Base-by-base conservation (phyloP, 2,113 vertebrate species). In the Bujurquina vittata region DNA sequence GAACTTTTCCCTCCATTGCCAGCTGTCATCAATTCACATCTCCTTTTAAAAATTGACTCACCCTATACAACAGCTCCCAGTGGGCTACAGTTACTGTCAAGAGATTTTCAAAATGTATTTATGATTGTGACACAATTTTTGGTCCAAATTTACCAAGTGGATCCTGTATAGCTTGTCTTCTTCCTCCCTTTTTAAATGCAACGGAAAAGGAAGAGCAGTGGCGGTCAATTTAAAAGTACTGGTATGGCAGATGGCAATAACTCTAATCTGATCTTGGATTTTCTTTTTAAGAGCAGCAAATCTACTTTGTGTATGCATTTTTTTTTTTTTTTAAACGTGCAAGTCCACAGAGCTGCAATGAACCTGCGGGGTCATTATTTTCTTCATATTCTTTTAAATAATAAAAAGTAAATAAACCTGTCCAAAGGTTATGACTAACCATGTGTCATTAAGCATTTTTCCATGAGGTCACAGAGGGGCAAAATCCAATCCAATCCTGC, bases 31-130 rank as follows among this genome's bases (percentile, higher is more conserved):
- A 81, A 80, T 77, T 84, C 81, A 84, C 69, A 67, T 81, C 75
- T 75, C 82, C 81, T 91, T 80, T 79, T 58, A 37, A 89, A 86
- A 79, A 86, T 58, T 29, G 77, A 87, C 83, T 84, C 77, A 46
- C 18, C 43, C 23, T 56, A 52, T 29, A 12, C 59, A 65, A 63
- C 11, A 76, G 63, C 58, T 81, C 74, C 59, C 35, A 23, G 23
- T 40, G 61, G 59, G 87, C 61, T 60, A 20, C 18, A 29, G 40
- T 43, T 26, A 6, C 69, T 83, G 75, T 75, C 55, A 15, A 10
- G 65, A 54, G 60, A 76, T 74, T 79, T 84, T 26, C 46, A 52
- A 33, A 54, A 63, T 80, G 59, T 58, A 40, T 84, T 35, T 43
- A 69, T 83, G 43, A 85, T 54, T 73, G 63, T 75, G 56, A 67